Percentiles rank a stretch among this genome's conserved stretches.
Conservation (phyloP, 2,888 invertebrate genomes). For the Diaphora mendica region DNA sequence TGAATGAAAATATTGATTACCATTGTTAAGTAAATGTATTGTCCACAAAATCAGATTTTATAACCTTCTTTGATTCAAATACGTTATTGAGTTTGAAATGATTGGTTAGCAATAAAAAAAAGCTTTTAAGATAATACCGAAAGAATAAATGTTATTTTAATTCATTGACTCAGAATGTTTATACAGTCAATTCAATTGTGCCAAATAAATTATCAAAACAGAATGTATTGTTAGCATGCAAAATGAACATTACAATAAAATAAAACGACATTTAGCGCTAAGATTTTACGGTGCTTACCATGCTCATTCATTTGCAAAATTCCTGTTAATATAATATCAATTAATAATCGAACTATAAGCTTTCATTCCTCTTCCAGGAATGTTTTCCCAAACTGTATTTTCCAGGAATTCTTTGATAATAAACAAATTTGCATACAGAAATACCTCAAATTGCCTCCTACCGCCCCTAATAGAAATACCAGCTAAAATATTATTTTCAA, state of each 20-base stretch:
- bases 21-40: conserved; percentile 27
- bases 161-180: background rate
- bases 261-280: background rate
- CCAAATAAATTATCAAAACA: background rate
- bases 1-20: conserved; percentile 46
- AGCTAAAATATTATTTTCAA: background rate
- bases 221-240: background rate
- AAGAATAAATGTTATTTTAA: background rate
- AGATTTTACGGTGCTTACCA: background rate
- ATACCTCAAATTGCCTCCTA: background rate
- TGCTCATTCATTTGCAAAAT: background rate
- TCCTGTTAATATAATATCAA: background rate
- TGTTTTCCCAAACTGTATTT: too few species aligned
- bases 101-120: background rate
- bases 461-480: background rate
- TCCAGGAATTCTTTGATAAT: background rate
- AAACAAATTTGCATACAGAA: background rate
- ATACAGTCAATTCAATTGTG: background rate
- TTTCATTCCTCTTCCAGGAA: background rate
- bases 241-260: background rate
- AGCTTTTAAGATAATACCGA: background rate
- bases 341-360: background rate
- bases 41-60: conserved; percentile 24
- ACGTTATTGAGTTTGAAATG: background rate
- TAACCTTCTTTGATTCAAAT: conserved; percentile 12